A percentile compares a stretch with the other conserved stretches of the same genome.
These are phyloP conservation scores for Pelochelys cantorii DNA, from an alignment of 2,797 vertebrate genomes.

Conservation along the genomic window DNA sequence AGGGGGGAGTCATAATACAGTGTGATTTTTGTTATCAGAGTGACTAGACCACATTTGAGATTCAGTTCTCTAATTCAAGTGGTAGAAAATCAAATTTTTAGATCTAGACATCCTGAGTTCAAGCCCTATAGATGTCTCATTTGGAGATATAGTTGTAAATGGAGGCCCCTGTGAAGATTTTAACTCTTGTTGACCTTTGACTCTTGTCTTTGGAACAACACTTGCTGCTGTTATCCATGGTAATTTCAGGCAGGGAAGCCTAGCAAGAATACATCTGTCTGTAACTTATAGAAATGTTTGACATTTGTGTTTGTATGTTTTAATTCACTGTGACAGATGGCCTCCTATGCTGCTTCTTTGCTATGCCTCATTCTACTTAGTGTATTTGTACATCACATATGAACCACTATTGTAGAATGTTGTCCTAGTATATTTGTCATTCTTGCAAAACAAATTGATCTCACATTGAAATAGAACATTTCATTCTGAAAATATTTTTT, in stretches of 20 bases:
- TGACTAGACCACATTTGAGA: fast-evolving
- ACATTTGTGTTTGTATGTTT: slow-evolving; percentile 40
- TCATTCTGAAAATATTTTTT: background rate
- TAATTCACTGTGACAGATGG: background rate
- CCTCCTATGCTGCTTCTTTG: slow-evolving; percentile 19
- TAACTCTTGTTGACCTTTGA: background rate
- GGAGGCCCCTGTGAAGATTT: background rate
- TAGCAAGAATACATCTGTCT: slow-evolving; percentile 49
- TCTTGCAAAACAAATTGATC: background rate
- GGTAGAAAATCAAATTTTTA: background rate
- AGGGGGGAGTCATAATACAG: background rate
- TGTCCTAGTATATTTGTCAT: background rate
- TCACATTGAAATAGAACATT: background rate
- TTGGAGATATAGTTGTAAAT: background rate
- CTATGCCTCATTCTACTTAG: background rate
- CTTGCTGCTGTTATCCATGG: slow-evolving; percentile 10
- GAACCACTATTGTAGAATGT: background rate
- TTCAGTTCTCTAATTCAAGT: background rate
- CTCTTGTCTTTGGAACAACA: slow-evolving; percentile 6
- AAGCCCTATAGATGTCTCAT: background rate
- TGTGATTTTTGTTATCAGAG: background rate
- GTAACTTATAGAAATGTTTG: slow-evolving; percentile 41
- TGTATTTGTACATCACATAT: slow-evolving; percentile 17
- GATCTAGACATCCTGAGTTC: background rate
- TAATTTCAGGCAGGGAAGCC: slow-evolving; percentile 11